Evolutionary conservation across 2,888 invertebrate genomes (phyloP).

Genomic region (Entomobrya multifasciata): DNA sequence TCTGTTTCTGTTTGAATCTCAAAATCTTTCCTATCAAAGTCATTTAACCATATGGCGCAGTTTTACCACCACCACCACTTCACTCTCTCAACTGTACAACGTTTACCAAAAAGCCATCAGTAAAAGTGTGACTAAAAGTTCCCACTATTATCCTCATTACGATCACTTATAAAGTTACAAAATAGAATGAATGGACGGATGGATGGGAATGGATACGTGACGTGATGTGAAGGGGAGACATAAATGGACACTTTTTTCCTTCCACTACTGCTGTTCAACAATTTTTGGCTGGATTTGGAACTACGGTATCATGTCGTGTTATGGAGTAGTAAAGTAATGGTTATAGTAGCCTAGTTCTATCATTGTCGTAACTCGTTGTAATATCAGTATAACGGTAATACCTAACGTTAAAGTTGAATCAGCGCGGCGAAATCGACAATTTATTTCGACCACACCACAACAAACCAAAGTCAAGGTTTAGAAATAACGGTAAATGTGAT

Average conservation of each 20-base stretch:
- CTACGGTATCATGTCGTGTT: neutral
- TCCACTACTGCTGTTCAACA: neutral
- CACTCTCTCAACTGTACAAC: no score
- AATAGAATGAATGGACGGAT: neutral
- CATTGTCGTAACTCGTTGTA: neutral
- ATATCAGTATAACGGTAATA: neutral
- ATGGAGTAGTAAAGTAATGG: neutral
- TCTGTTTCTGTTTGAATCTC: no score
- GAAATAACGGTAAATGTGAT: neutral
- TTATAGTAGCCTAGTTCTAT: neutral
- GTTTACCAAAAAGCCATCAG: no score
- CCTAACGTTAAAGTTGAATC: no score
- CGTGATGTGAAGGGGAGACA: no score
- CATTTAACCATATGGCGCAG: conserved; percentile 2
- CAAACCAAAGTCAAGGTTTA: no score
- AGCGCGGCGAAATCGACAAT: no score
- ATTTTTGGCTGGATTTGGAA: neutral
- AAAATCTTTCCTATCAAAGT: neutral
- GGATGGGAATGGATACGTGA: no score
- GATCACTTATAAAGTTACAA: conserved; percentile 34
- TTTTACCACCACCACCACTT: neutral
- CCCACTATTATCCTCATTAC: conserved; percentile 22
- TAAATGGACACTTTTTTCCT: neutral
- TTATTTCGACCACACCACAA: no score
- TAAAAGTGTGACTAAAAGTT: neutral